Percentiles rank a stretch among this genome's conserved stretches.
Conservation (phyloP, 2,888 invertebrate species). For the Amiota minor region DNA sequence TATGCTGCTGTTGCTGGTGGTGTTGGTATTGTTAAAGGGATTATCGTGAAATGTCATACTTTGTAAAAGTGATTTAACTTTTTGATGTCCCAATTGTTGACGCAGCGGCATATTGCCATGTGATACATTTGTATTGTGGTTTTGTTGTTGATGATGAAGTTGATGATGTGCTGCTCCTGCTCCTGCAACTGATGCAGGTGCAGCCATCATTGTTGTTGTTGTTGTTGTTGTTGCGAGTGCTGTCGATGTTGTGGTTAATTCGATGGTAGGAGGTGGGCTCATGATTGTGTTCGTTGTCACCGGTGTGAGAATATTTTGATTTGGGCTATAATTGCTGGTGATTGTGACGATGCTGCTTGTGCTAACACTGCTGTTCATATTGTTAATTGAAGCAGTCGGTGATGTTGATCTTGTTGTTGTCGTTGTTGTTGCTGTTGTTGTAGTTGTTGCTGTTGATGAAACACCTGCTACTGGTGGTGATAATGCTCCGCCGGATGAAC, state of each 20-base stretch:
- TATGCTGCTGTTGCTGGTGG: not conserved
- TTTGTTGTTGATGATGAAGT: not conserved
- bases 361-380: not conserved
- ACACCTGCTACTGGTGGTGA: conserved; percentile 35
- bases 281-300: not conserved
- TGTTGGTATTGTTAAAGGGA: conserved; percentile 15
- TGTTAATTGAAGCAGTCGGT: conserved; percentile 8
- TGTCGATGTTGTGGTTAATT: not conserved
- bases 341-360: not conserved
- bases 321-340: conserved; percentile 12
- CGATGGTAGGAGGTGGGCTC: not conserved
- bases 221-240: not conserved
- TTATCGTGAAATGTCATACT: no score
- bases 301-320: not conserved
- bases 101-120: not conserved
- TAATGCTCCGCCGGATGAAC: not conserved
- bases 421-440: conserved; percentile 29
- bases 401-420: conserved; percentile 14
- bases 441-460: conserved; percentile 28
- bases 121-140: not conserved
- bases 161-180: not conserved
- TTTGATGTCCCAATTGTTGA: no score
- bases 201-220: conserved; percentile 28
- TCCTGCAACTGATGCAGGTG: conserved; percentile 33
- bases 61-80: no score